These are phyloP conservation scores for Lobophora halterata DNA, from an alignment of 2,888 invertebrate species.

Conservation along the genomic window DNA sequence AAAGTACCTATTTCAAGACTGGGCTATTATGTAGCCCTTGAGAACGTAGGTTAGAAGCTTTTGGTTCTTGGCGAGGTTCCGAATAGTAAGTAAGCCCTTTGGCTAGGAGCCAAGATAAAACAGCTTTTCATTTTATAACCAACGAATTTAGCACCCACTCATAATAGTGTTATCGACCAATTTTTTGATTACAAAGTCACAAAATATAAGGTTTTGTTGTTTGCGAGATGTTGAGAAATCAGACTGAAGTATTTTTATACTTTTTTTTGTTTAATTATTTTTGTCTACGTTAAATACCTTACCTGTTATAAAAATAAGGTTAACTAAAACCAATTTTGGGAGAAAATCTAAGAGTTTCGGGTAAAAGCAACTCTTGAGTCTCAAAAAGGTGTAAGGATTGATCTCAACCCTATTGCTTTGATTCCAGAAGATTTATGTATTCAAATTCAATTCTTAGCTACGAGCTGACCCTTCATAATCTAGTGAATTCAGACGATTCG, in stretches of 20 bases:
- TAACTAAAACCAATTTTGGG: slow-evolving; percentile 15
- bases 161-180: too few species aligned
- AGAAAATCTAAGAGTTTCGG: slow-evolving; percentile 15
- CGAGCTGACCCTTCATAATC: slow-evolving; percentile 1
- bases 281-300: too few species aligned
- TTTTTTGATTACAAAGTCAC: too few species aligned
- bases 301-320: not conserved
- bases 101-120: slow-evolving; percentile 46
- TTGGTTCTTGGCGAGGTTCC: slow-evolving; percentile 42
- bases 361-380: slow-evolving; percentile 20
- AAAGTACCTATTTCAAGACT: slow-evolving; percentile 1
- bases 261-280: too few species aligned
- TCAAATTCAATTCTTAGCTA: slow-evolving; percentile 22
- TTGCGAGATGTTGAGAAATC: too few species aligned
- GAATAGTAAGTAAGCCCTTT: slow-evolving; percentile 42
- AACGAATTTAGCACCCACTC: too few species aligned
- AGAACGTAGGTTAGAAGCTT: slow-evolving; percentile 35
- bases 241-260: too few species aligned
- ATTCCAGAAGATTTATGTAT: slow-evolving; percentile 27
- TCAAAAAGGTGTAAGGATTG: slow-evolving; percentile 13
- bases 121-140: slow-evolving; percentile 44
- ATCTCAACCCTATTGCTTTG: slow-evolving; percentile 28
- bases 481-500: not conserved
- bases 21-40: slow-evolving; percentile 25
- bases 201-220: too few species aligned